Percentiles rank a stretch among this genome's conserved stretches.
Conservation (phyloP, 2,888 invertebrate genomes). For the Meteorus cinctellus region DNA sequence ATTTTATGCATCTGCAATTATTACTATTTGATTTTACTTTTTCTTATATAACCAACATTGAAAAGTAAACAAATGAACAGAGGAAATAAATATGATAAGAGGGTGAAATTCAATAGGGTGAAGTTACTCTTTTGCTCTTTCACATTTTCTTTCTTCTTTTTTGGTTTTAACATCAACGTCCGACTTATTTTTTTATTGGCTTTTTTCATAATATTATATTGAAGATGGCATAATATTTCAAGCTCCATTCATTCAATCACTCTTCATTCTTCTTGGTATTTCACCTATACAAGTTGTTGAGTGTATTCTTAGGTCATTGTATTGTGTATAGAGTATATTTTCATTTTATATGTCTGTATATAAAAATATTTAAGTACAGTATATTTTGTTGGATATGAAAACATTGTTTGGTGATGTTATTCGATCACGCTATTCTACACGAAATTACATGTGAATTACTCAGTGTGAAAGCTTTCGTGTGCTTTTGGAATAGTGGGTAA, state of each 20-base stretch:
- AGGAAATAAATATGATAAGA: background rate
- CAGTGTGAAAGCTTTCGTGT: conserved; percentile 34
- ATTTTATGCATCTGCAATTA: background rate
- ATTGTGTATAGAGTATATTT: background rate
- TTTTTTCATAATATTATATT: background rate
- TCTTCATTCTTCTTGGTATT: background rate
- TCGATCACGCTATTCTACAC: conserved; percentile 33
- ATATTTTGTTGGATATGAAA: background rate
- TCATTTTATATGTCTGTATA: background rate
- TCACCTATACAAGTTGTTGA: background rate
- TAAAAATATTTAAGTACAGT: too few relatives aligned
- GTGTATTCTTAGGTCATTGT: background rate
- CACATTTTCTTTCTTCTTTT: background rate
- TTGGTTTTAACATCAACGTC: background rate
- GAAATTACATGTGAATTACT: conserved; percentile 11
- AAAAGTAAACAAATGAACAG: too few relatives aligned
- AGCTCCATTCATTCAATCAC: background rate
- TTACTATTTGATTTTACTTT: background rate
- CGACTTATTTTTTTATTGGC: background rate
- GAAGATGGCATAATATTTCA: conserved; percentile 11
- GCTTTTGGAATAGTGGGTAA: too few relatives aligned
- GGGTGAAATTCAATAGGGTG: conserved; percentile 31
- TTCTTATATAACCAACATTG: background rate
- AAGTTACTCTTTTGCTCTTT: conserved; percentile 13
- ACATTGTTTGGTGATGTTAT: conserved; percentile 19